Conservation (phyloP, 2,888 invertebrate species). For the Sphaeridia pumilis region DNA sequence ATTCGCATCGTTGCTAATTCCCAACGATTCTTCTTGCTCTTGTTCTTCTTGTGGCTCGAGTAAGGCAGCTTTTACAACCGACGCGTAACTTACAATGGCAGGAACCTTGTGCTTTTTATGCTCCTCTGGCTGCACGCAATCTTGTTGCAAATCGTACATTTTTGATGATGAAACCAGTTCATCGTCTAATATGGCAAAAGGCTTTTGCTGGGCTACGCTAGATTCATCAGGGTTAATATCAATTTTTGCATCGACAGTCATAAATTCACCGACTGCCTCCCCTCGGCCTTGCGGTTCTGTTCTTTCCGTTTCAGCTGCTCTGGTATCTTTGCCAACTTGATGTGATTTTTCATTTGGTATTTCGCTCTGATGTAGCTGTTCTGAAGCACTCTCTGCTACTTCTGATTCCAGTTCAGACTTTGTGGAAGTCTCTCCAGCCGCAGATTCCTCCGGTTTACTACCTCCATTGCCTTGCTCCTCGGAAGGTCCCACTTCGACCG, state of each 20-base stretch:
- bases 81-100: background rate
- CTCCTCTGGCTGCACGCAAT: too few species aligned
- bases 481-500: too few species aligned
- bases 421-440: background rate
- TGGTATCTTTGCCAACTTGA: too few species aligned
- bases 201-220: background rate
- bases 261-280: too few species aligned
- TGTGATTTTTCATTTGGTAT: too few species aligned
- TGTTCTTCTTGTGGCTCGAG: background rate
- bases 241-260: background rate
- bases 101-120: background rate
- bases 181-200: background rate
- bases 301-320: too few species aligned
- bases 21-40: background rate
- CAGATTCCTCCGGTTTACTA: background rate
- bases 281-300: too few species aligned
- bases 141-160: too few species aligned
- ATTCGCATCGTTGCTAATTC: slow-evolving; percentile 2
- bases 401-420: background rate
- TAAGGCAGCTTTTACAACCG: slow-evolving; percentile 2
- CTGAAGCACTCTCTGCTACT: too few species aligned
- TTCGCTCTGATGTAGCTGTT: too few species aligned
- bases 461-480: background rate
- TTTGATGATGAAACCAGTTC: background rate
- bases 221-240: background rate